Conservation (phyloP, 2,113 vertebrate species). For the Zosterops pallidus region DNA sequence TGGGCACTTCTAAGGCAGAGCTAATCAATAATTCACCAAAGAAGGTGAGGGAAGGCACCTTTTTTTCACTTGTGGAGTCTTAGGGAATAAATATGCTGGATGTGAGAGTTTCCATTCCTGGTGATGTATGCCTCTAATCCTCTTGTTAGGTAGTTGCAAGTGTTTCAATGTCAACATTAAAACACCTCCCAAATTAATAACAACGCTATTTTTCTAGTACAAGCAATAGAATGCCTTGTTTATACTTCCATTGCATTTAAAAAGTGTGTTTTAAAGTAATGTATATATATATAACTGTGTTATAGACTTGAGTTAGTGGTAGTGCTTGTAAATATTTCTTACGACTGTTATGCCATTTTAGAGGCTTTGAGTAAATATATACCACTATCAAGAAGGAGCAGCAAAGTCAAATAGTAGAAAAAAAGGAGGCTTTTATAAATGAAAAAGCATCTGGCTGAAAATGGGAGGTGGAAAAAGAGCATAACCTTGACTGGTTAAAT, state of each 20-base stretch:
- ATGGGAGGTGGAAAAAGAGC: conserved; percentile 36
- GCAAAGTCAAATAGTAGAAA: conserved; percentile 6
- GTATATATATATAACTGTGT: not conserved
- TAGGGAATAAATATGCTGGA: not conserved
- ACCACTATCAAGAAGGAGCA: conserved; percentile 26
- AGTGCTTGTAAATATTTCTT: conserved; percentile 47
- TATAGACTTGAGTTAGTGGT: not conserved
- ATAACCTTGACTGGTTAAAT: conserved; percentile 50
- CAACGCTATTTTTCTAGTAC: not conserved
- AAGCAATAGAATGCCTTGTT: not conserved
- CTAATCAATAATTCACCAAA: conserved; percentile 57
- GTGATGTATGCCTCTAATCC: not conserved
- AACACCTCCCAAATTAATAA: not conserved
- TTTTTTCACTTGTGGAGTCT: not conserved
- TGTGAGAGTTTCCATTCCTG: not conserved
- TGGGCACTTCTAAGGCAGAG: conserved; percentile 8
- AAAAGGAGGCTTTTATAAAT: conserved; percentile 41
- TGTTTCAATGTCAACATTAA: not conserved
- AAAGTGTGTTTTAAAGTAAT: not conserved
- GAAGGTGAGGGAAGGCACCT: not conserved
- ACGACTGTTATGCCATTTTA: not conserved
- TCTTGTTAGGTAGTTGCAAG: not conserved
- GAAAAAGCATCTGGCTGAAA: conserved; percentile 41
- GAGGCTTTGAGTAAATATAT: conserved; percentile 33
- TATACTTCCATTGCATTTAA: not conserved